phyloP scores from a whole-genome alignment of 2,113 vertebrate genomes.

The Sinocyclocheilus grahami region DNA sequence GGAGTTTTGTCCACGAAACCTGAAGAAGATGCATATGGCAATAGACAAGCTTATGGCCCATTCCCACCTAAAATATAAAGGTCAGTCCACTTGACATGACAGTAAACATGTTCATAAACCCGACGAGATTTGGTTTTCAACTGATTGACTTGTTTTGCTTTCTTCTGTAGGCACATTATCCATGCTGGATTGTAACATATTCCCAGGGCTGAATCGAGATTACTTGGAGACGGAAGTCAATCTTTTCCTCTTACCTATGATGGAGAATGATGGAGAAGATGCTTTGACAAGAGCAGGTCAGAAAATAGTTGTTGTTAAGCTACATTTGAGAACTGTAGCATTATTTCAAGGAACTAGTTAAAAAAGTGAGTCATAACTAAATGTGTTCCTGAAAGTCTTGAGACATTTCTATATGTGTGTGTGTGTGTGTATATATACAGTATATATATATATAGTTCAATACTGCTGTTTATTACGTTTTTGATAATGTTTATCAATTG shows the following conservation, averaged over 20 bases:
- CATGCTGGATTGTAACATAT: slow-evolving; percentile 88
- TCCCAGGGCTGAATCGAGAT: slow-evolving; percentile 83
- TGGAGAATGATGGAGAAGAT: slow-evolving; percentile 84
- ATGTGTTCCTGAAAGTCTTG: no score
- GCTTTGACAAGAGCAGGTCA: slow-evolving; percentile 79
- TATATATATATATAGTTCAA: no score
- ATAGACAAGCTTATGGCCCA: slow-evolving; percentile 88
- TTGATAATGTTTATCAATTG: no score
- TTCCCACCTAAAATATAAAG: slow-evolving; percentile 91
- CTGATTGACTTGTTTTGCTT: not conserved
- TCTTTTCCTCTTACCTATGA: slow-evolving; percentile 85
- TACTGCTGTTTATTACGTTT: no score
- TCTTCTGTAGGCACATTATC: slow-evolving; percentile 80
- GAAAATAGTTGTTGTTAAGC: not conserved
- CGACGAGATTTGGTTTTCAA: not conserved
- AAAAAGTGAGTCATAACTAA: no score
- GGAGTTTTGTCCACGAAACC: slow-evolving; percentile 86
- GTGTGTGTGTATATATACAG: no score
- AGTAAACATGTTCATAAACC: not conserved
- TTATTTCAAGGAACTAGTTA: no score
- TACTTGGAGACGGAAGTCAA: slow-evolving; percentile 86
- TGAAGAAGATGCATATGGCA: slow-evolving; percentile 86
- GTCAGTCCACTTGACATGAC: slow-evolving; percentile 54
- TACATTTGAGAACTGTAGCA: not conserved
- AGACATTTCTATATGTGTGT: no score